Evolutionary conservation across 2,113 vertebrate genomes (phyloP).

Genomic region (Neogale vison): DNA sequence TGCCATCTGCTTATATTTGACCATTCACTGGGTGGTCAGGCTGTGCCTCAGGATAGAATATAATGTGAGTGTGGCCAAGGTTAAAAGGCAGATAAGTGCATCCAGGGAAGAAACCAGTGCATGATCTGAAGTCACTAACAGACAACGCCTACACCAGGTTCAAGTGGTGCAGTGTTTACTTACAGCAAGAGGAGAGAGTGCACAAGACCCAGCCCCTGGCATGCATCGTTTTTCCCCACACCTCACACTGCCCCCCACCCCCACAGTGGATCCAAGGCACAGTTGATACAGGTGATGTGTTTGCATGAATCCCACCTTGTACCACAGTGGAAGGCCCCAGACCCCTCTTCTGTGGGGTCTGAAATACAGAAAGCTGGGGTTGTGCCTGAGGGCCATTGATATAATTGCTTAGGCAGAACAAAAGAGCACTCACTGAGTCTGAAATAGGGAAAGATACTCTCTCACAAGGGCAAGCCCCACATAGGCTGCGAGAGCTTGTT

Average conservation of each 20-base stretch:
- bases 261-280: not conserved
- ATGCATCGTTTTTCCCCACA: not conserved
- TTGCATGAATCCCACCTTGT: not conserved
- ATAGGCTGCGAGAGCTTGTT: not conserved
- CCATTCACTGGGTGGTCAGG: not conserved
- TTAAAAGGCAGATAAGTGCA: not conserved
- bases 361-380: not conserved
- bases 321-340: not conserved
- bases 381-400: not conserved
- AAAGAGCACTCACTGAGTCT: not conserved
- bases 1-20: not conserved
- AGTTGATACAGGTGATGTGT: not conserved
- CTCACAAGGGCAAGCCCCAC: not conserved
- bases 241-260: too few relatives aligned
- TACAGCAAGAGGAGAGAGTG: not conserved
- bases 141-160: too few relatives aligned
- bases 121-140: too few relatives aligned
- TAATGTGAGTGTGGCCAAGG: not conserved
- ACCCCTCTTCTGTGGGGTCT: not conserved
- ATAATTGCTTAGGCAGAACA: not conserved
- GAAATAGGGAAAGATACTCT: too few relatives aligned
- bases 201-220: not conserved
- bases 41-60: too few relatives aligned
- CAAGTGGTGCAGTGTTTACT: not conserved
- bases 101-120: not conserved